These are phyloP conservation scores for Himalopsyche anomala DNA, from an alignment of 2,888 invertebrate species.

Conservation along the genomic window DNA sequence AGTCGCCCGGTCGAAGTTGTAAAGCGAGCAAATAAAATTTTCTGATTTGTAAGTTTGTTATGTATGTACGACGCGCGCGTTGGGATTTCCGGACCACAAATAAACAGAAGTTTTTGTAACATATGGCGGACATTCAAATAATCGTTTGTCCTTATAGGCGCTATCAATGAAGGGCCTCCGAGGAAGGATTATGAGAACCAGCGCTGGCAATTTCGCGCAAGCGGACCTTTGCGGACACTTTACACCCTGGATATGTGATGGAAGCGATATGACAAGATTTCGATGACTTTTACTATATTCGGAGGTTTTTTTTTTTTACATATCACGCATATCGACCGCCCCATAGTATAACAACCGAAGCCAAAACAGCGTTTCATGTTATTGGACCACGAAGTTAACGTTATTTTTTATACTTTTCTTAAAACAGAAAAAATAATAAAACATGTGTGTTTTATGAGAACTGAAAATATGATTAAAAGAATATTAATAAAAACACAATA, in stretches of 20 bases:
- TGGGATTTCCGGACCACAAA: conserved; percentile 14
- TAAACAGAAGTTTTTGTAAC: conserved; percentile 26
- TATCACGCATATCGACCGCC: neutral
- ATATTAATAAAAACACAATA: too few species aligned
- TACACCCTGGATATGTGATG: conserved; percentile 19
- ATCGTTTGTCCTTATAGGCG: conserved; percentile 34
- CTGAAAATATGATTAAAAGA: too few species aligned
- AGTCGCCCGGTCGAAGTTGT: neutral
- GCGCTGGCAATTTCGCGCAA: neutral
- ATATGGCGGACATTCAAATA: conserved; percentile 30
- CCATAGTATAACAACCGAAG: too few species aligned
- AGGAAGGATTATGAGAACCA: neutral
- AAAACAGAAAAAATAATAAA: too few species aligned
- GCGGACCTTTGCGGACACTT: conserved; percentile 14
- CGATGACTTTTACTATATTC: conserved; percentile 5
- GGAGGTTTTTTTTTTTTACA: neutral
- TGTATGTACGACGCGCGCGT: neutral
- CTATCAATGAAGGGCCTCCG: conserved; percentile 30
- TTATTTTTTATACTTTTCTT: too few species aligned
- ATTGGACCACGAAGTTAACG: too few species aligned
- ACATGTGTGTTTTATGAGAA: too few species aligned
- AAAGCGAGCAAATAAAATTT: conserved; percentile 26
- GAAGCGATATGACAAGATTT: conserved; percentile 22
- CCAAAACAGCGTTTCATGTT: too few species aligned
- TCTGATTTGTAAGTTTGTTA: conserved; percentile 21